Percentiles rank a stretch among this genome's conserved stretches.
These are phyloP conservation scores for Parus major DNA, from an alignment of 2,113 vertebrate species.

Conservation along the genomic window DNA sequence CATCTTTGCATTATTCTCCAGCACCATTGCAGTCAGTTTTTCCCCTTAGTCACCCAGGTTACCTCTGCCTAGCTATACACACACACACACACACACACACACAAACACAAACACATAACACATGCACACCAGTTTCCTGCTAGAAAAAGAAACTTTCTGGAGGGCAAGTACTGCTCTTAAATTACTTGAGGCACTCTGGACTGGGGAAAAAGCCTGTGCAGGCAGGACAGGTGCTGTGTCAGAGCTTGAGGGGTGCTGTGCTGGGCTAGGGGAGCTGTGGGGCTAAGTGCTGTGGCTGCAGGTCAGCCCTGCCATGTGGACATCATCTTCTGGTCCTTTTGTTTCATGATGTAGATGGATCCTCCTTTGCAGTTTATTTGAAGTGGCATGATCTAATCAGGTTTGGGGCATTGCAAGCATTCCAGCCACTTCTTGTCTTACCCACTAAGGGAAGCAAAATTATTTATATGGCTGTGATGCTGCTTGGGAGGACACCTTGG, in stretches of 20 bases:
- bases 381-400: neutral
- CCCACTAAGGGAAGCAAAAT: neutral
- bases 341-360: neutral
- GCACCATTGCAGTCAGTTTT: neutral
- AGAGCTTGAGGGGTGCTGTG: neutral
- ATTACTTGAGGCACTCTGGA: neutral
- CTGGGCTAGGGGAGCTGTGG: neutral
- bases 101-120: neutral
- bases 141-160: neutral
- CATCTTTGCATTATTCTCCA: neutral
- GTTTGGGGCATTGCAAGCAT: rapidly evolving
- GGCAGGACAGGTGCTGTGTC: neutral
- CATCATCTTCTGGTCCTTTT: neutral
- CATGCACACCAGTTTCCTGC: neutral
- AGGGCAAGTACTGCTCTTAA: neutral
- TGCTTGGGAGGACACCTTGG: neutral
- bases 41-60: neutral
- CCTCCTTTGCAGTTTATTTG: neutral
- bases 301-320: neutral
- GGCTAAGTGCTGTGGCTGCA: neutral
- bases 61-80: neutral
- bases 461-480: neutral
- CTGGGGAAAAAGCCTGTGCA: neutral
- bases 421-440: neutral
- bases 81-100: neutral